These are phyloP conservation scores for Montipora capricornis DNA, from an alignment of 64 coral and sea anemone species.

Conservation along the genomic window DNA sequence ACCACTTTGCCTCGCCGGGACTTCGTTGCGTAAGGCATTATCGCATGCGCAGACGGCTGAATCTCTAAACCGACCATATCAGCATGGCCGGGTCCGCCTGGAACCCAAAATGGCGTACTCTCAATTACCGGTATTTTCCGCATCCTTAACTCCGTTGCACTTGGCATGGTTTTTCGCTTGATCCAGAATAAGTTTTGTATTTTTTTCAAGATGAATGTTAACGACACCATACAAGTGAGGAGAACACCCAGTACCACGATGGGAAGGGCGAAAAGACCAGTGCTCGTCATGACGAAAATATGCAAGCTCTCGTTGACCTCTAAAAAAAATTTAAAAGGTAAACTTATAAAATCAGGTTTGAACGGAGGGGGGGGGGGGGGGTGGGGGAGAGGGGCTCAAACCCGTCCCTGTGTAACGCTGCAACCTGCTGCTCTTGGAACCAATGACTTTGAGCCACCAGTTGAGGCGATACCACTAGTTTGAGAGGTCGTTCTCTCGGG, in stretches of 20 bases:
- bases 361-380: too few relatives aligned
- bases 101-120: conserved; percentile 68
- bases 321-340: not conserved
- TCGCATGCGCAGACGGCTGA: conserved; percentile 52
- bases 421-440: too few relatives aligned
- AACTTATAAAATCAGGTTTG: not conserved
- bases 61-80: conserved; percentile 77
- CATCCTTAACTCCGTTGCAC: conserved; percentile 27
- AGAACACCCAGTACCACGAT: not conserved
- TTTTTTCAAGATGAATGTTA: not conserved
- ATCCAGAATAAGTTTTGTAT: not conserved
- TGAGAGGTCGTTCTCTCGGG: too few relatives aligned
- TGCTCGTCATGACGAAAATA: not conserved
- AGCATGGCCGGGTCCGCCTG: conserved; percentile 7
- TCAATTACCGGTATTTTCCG: conserved; percentile 66
- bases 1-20: conserved; percentile 10
- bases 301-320: not conserved
- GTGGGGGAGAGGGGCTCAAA: too few relatives aligned
- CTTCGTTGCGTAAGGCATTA: conserved; percentile 66
- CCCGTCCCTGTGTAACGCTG: too few relatives aligned
- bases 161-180: not conserved
- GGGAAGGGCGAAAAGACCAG: not conserved
- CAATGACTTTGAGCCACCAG: too few relatives aligned
- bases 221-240: not conserved
- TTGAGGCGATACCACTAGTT: too few relatives aligned